phyloP scores from a whole-genome alignment of 2,113 vertebrate genomes.

The Tauraco erythrolophus region DNA sequence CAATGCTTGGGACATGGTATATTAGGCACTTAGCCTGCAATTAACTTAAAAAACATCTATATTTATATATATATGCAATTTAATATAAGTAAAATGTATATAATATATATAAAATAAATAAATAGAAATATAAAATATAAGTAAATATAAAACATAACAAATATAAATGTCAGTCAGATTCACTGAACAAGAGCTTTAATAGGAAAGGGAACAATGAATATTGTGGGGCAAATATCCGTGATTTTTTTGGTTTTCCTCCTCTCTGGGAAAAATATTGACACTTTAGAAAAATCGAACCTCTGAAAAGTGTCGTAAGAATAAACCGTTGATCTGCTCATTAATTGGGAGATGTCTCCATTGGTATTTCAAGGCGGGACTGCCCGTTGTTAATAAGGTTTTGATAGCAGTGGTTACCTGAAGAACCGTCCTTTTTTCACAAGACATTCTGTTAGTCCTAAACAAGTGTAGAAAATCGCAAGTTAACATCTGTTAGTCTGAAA shows the following conservation, averaged over 20 bases:
- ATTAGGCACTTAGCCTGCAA: neutral
- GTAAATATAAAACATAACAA: neutral
- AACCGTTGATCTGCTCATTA: rapidly evolving
- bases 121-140: neutral
- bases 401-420: neutral
- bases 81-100: neutral
- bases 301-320: neutral
- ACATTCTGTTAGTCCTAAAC: neutral
- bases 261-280: neutral
- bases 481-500: neutral
- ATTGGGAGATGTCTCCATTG: neutral
- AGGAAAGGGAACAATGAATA: rapidly evolving
- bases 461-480: neutral
- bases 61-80: neutral
- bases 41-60: neutral
- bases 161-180: neutral
- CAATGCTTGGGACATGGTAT: neutral
- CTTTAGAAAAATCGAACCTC: neutral
- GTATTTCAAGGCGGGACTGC: neutral
- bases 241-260: neutral
- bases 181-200: neutral
- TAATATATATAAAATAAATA: no score
- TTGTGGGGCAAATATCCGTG: neutral
- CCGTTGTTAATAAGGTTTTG: rapidly evolving
- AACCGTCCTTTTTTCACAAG: neutral